These are phyloP conservation scores for Montipora capricornis DNA, from an alignment of 64 coral and sea anemone species.

Conservation along the genomic window DNA sequence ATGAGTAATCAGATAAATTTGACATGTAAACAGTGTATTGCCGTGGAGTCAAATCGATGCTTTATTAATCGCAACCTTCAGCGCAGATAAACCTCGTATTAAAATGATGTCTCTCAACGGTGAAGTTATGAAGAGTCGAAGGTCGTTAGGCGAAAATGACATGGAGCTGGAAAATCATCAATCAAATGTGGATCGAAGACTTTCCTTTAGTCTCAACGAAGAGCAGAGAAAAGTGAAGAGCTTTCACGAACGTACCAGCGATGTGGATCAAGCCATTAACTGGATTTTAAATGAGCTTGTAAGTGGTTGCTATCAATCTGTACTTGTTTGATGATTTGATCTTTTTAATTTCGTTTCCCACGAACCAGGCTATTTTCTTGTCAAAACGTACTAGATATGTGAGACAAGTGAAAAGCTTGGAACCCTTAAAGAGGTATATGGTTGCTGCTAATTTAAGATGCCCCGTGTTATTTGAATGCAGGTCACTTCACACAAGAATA, in stretches of 20 bases:
- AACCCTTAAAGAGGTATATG: background rate
- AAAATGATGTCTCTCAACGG: background rate
- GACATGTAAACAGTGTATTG: background rate
- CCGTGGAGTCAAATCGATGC: background rate
- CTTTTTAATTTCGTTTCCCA: background rate
- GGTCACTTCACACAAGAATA: too few relatives aligned
- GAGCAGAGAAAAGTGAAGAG: conserved; percentile 29
- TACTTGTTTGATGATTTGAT: background rate
- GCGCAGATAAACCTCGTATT: background rate
- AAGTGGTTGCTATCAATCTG: background rate
- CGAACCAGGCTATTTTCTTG: too few relatives aligned
- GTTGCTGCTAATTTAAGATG: too few relatives aligned
- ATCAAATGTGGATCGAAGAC: background rate
- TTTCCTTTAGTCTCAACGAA: conserved; percentile 34
- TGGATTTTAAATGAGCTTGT: conserved; percentile 43
- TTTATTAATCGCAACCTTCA: background rate
- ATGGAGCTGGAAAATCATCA: background rate
- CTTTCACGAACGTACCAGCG: conserved; percentile 19
- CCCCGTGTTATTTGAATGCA: too few relatives aligned
- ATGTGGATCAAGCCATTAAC: conserved; percentile 13
- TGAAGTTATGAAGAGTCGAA: background rate
- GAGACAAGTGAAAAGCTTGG: background rate
- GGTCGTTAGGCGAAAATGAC: background rate
- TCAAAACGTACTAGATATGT: background rate
- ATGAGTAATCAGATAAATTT: background rate